These are phyloP conservation scores for Erynnis tages DNA, from an alignment of 2,888 invertebrate species.

Conservation along the genomic window DNA sequence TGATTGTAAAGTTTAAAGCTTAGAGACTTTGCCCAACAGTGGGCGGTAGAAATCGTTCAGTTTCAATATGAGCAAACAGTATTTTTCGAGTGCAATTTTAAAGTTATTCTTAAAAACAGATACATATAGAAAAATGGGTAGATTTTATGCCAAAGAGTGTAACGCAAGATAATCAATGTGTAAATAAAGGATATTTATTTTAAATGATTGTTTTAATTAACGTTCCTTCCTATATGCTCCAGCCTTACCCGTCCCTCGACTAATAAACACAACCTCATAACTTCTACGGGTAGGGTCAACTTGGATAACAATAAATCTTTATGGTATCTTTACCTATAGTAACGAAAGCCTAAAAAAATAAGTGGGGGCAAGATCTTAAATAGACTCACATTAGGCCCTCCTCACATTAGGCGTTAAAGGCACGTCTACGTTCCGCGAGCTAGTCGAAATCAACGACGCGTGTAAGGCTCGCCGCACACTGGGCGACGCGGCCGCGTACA, in stretches of 20 bases:
- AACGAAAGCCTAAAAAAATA: no score
- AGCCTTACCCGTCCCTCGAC: no score
- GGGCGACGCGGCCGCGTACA: conserved; percentile 82
- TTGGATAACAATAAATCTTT: no score
- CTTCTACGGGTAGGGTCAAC: no score
- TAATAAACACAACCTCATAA: no score
- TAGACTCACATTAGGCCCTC: conserved; percentile 32
- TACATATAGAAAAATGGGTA: conserved; percentile 57
- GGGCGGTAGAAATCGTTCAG: conserved; percentile 14
- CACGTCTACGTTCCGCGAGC: conserved; percentile 43
- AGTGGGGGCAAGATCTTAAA: no score
- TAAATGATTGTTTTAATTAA: conserved; percentile 29
- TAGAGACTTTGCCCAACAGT: conserved; percentile 20
- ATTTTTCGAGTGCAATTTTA: conserved; percentile 74
- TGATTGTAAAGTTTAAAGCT: conserved; percentile 34
- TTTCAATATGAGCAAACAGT: conserved; percentile 47
- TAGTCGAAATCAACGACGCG: conserved; percentile 43
- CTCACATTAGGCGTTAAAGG: conserved; percentile 41
- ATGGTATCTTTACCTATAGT: no score
- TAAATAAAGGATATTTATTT: conserved; percentile 69
- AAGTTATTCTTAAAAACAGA: conserved; percentile 41
- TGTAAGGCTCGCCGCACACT: conserved; percentile 59
- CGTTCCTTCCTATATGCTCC: no score
- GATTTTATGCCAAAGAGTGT: conserved; percentile 75
- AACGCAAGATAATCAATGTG: conserved; percentile 62